Evolutionary conservation across 2,888 invertebrate genomes (phyloP).

Genomic region (Lithophane semibrunnea): DNA sequence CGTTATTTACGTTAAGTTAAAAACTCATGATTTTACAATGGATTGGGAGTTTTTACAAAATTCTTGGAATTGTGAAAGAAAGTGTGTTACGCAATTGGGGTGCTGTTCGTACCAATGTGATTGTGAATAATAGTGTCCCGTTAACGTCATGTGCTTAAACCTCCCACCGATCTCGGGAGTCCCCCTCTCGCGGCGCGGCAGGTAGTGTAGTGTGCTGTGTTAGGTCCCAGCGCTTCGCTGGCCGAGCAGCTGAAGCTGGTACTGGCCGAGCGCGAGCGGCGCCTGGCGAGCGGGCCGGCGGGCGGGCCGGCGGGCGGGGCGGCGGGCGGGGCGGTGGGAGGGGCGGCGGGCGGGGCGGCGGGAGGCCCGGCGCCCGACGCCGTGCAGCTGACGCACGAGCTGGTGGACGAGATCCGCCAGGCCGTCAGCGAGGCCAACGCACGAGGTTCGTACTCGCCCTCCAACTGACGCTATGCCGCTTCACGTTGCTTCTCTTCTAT

Average conservation of each 20-base stretch:
- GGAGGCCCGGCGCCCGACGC: constrained; percentile 88
- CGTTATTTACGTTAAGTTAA: neutral
- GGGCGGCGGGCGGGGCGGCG: too few species aligned
- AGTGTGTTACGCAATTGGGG: constrained; percentile 13
- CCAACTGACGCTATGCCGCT: constrained; percentile 43
- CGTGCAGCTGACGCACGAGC: constrained; percentile 94
- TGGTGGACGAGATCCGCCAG: constrained; percentile 96
- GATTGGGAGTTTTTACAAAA: neutral
- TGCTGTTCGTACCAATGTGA: constrained; percentile 43
- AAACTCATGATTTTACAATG: too few species aligned
- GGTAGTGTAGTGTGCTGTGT: constrained; percentile 26
- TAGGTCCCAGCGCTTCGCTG: constrained; percentile 94
- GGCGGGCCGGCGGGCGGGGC: constrained; percentile 50
- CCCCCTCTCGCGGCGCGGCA: neutral
- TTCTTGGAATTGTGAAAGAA: neutral
- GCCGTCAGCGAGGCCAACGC: constrained; percentile 97
- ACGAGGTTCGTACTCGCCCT: constrained; percentile 91
- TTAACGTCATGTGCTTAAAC: constrained; percentile 56
- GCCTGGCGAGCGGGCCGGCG: constrained; percentile 80
- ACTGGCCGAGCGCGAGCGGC: constrained; percentile 95
- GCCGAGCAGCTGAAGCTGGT: constrained; percentile 97
- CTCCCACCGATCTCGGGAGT: constrained; percentile 2
- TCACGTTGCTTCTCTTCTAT: constrained; percentile 51
- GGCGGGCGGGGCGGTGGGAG: constrained; percentile 72
- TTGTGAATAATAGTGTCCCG: constrained; percentile 64